A percentile compares a stretch with the other conserved stretches of the same genome.
These are phyloP conservation scores for Capreolus pygargus DNA, from an alignment of 2,113 vertebrate species.

Conservation along the genomic window DNA sequence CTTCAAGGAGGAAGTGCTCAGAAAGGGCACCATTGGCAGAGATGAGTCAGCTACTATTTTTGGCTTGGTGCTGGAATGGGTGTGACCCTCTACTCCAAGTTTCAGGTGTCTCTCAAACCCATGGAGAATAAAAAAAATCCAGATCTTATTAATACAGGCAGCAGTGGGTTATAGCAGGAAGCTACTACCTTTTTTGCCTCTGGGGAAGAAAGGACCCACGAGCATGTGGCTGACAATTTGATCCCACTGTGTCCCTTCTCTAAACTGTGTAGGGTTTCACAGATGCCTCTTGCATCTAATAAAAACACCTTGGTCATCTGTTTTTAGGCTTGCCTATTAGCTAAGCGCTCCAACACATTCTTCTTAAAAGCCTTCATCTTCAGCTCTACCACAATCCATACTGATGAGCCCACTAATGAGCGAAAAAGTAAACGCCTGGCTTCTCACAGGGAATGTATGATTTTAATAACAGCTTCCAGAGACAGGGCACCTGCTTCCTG, in stretches of 20 bases:
- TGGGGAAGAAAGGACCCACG: background rate
- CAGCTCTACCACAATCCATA: background rate
- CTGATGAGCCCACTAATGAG: background rate
- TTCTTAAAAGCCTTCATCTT: background rate
- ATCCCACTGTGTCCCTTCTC: background rate
- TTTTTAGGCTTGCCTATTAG: background rate
- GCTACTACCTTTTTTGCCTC: background rate
- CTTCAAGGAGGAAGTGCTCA: background rate
- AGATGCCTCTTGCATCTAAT: background rate
- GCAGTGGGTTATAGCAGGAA: background rate
- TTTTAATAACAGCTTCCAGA: background rate
- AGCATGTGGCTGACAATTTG: background rate
- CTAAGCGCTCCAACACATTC: background rate
- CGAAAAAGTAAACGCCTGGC: background rate
- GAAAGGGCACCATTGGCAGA: background rate
- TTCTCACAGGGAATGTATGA: background rate
- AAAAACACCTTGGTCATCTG: background rate
- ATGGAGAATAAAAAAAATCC: background rate
- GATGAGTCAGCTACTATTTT: background rate
- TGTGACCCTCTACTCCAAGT: background rate
- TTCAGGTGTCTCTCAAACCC: background rate
- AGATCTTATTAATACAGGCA: background rate
- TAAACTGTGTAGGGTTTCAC: background rate
- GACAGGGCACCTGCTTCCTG: background rate
- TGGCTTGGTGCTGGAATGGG: background rate